phyloP scores from a whole-genome alignment of 2,113 vertebrate species.

The Pedetes capensis region DNA sequence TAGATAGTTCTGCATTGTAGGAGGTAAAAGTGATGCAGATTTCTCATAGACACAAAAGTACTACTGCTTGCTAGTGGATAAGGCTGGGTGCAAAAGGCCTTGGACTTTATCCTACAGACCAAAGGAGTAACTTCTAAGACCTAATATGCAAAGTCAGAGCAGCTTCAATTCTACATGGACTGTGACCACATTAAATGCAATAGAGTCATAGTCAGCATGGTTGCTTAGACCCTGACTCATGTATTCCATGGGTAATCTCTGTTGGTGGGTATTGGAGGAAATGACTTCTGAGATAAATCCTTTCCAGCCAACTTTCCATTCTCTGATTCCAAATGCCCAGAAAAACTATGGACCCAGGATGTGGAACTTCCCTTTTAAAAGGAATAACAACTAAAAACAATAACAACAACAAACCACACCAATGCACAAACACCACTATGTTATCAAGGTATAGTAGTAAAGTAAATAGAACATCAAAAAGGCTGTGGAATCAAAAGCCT shows the following conservation, averaged over 20 bases:
- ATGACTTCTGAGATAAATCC: not conserved
- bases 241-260: not conserved
- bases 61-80: not conserved
- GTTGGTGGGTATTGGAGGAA: not conserved
- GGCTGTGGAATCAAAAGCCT: not conserved
- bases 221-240: not conserved
- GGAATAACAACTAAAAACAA: too few species aligned
- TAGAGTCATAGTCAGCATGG: not conserved
- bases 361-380: not conserved
- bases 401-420: not conserved
- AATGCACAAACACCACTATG: not conserved
- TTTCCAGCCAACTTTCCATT: not conserved
- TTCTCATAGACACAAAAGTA: not conserved
- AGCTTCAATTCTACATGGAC: not conserved
- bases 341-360: not conserved
- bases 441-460: not conserved
- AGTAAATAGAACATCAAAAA: not conserved
- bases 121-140: constrained; percentile 7
- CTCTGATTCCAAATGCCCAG: not conserved
- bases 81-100: not conserved
- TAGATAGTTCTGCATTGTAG: not conserved
- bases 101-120: not conserved
- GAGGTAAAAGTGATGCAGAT: not conserved
- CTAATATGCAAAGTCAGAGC: not conserved
- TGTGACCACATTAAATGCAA: not conserved